Base-by-base conservation (phyloP, 2,113 vertebrate genomes). In the Aleadryas rufinucha region DNA sequence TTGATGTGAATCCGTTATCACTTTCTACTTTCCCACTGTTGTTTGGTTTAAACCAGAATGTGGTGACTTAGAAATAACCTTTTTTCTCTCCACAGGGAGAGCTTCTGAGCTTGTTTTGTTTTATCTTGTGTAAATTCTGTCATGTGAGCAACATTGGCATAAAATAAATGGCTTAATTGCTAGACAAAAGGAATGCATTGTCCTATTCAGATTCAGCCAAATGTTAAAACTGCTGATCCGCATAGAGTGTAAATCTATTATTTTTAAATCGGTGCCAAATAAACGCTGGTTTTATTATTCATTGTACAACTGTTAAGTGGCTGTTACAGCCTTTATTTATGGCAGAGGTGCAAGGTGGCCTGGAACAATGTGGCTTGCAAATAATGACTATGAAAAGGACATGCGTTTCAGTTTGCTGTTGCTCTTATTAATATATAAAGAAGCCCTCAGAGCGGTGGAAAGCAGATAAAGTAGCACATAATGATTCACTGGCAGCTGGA, bases 191-290 rank as follows among this genome's bases (percentile, higher is more conserved):
- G 78, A 95, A 97, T 94, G 95, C 50, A 74, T 90, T 94, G 52
- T 87, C 63, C 60, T 64, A 26, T 95, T 93, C 85, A 92, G 87
- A 95, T 75, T 90, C 63, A 95, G 74, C 28, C 47, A 92, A 97
- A 95, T 93, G 85, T 47, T 96, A 95, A 91, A 87, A 87, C 54
- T 97, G 84, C 66, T 95, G 94, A 96, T 90, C 92, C 49, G 85
- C 59, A 28, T 37, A 49, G n/a, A 87, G 30, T 65, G 39, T 89
- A 97, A 97, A 96, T 93, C 90, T 19, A 84, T 89, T 97, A 15
- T 80, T 96, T 97, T 95, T 91, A 95, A 97, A 92, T 31, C 23
- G 13, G 24, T 80, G 59, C 28, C 93, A 76, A 88, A 69, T 35
- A 90, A 97, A 59, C 1, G 3, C 13, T 50, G 68, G 49, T 78